phyloP scores from a whole-genome alignment of 2,113 vertebrate species.

The Origma solitaria region DNA sequence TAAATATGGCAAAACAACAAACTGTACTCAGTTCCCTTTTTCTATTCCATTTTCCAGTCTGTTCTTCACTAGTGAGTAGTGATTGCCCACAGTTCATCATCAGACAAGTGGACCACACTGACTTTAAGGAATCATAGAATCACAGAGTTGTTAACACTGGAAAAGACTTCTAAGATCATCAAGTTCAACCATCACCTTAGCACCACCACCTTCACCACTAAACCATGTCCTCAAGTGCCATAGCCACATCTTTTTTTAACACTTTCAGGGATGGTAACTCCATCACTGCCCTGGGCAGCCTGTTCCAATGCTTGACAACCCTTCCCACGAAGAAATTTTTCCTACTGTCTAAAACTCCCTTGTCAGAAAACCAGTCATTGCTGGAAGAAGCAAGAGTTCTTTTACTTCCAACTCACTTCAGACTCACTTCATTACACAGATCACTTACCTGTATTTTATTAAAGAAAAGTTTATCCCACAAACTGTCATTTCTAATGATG shows the following conservation, averaged over 20 bases:
- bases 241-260: not conserved
- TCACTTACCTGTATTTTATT: conserved; percentile 79
- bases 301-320: not conserved
- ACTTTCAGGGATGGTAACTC: not conserved
- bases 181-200: not conserved
- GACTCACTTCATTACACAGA: no score
- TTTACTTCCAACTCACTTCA: not conserved
- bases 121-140: not conserved
- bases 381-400: not conserved
- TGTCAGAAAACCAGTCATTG: not conserved
- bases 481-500: conserved; percentile 77
- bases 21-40: not conserved
- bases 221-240: not conserved
- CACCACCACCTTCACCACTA: not conserved
- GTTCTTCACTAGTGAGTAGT: not conserved
- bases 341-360: not conserved
- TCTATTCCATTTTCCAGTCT: not conserved
- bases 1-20: not conserved
- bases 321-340: not conserved
- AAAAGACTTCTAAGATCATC: not conserved
- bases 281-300: not conserved
- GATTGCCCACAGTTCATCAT: not conserved
- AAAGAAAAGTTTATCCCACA: conserved; percentile 82
- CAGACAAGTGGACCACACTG: no score
- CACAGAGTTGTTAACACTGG: not conserved